A percentile compares a stretch with the other conserved stretches of the same genome.
These are phyloP conservation scores for Petrocephalus microphthalmus DNA, from an alignment of 2,113 vertebrate species.

Conservation along the genomic window DNA sequence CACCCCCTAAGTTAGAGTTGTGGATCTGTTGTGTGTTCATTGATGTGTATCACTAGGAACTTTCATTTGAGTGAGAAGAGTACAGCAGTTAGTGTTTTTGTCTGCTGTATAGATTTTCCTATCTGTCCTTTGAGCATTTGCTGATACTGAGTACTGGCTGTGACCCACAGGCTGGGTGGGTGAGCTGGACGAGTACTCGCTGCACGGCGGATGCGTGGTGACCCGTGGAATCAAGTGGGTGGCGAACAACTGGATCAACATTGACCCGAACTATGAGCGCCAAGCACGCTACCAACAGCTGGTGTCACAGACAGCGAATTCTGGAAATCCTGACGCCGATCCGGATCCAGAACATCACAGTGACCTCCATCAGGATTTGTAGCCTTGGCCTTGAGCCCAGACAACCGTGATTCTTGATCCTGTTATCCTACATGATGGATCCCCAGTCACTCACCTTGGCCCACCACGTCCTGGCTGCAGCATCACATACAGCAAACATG, in stretches of 20 bases:
- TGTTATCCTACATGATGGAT: not conserved
- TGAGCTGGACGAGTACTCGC: constrained; percentile 86
- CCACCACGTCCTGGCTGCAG: not conserved
- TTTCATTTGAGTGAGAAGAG: not conserved
- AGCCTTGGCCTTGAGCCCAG: constrained; percentile 12
- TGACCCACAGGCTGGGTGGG: constrained; percentile 81
- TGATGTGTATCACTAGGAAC: not conserved
- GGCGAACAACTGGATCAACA: constrained; percentile 91
- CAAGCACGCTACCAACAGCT: constrained; percentile 85
- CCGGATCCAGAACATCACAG: constrained; percentile 48
- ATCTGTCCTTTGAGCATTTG: not conserved
- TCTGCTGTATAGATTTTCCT: not conserved
- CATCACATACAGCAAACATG: not conserved
- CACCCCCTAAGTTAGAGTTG: not conserved
- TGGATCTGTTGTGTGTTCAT: not conserved
- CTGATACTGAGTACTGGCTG: too few relatives aligned
- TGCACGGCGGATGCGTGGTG: constrained; percentile 87
- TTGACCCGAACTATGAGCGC: constrained; percentile 77
- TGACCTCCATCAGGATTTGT: constrained; percentile 59
- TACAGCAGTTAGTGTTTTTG: not conserved
- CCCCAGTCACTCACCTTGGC: not conserved
- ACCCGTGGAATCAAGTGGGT: constrained; percentile 86
- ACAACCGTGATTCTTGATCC: not conserved
- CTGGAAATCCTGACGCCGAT: constrained; percentile 46
- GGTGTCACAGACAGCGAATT: constrained; percentile 64